Percentiles rank a stretch among this genome's conserved stretches.
Evolutionary conservation across 2,113 vertebrate species (phyloP).

Genomic region (Cepphus grylle): DNA sequence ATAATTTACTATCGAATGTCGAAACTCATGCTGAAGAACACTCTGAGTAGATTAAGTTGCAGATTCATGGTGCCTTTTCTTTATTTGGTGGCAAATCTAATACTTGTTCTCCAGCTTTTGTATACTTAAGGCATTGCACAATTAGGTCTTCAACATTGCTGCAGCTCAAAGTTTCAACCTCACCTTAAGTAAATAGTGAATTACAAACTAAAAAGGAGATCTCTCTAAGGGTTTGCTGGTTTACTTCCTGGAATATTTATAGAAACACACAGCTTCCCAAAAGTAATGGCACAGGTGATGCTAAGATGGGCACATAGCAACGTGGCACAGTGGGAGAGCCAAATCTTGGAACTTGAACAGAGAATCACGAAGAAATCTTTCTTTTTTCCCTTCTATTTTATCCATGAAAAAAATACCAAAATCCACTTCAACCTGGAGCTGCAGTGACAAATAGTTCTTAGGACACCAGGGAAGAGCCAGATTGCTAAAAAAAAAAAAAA

Average conservation of each 20-base stretch:
- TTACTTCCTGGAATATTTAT: neutral
- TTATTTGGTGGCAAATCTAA: neutral
- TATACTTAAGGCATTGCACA: neutral
- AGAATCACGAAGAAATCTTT: neutral
- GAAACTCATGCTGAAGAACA: neutral
- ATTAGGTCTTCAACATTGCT: neutral
- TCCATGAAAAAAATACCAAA: neutral
- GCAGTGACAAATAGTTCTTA: neutral
- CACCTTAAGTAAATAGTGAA: constrained; percentile 3
- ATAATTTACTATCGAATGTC: neutral
- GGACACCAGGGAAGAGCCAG: neutral
- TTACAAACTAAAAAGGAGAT: neutral
- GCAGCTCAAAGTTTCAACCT: neutral
- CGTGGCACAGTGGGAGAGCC: neutral
- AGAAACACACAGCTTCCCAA: neutral
- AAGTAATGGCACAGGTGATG: neutral
- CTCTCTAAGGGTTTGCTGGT: neutral
- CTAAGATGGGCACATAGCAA: neutral
- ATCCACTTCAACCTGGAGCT: neutral
- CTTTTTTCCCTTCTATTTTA: neutral
- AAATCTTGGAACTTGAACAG: neutral
- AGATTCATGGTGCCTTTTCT: neutral
- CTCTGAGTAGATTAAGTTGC: neutral
- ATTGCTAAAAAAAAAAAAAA: neutral
- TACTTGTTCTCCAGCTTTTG: neutral